Conservation (phyloP, 2,797 vertebrate species). For the Chloroceryle amazona region DNA sequence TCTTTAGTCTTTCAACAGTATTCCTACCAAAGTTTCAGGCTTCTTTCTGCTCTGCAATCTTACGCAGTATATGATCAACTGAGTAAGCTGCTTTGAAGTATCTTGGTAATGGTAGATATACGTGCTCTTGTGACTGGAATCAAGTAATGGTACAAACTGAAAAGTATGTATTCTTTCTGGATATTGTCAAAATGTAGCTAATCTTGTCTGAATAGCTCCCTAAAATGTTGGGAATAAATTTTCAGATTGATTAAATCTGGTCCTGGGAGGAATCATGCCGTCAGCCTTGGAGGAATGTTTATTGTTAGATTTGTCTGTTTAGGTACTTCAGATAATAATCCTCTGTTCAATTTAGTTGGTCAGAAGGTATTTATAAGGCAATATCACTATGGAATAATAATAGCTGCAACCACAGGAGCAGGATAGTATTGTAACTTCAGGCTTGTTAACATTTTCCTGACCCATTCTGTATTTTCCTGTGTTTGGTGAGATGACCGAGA, state of each 20-base stretch:
- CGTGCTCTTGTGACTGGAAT: not conserved
- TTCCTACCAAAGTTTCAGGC: not conserved
- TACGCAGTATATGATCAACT: not conserved
- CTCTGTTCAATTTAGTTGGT: not conserved
- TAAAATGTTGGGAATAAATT: not conserved
- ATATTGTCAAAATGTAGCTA: not conserved
- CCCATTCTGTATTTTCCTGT: accelerated
- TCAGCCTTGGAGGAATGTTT: not conserved
- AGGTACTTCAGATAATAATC: not conserved
- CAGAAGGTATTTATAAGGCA: not conserved
- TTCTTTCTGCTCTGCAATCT: not conserved
- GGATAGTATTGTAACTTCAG: not conserved
- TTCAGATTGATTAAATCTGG: not conserved
- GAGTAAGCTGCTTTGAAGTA: not conserved
- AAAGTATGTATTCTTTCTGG: not conserved
- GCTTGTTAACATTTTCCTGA: not conserved
- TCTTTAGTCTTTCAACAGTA: not conserved
- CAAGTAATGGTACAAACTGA: not conserved
- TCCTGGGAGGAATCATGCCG: not conserved
- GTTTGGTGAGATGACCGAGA: not conserved
- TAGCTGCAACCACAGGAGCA: not conserved
- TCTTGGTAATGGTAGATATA: not conserved
- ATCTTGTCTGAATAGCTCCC: not conserved
- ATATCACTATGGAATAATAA: not conserved
- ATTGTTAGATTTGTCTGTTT: not conserved